Percentiles rank a stretch among this genome's conserved stretches.
phyloP scores from a whole-genome alignment of 64 coral and sea anemone species.

The Montipora cactus region DNA sequence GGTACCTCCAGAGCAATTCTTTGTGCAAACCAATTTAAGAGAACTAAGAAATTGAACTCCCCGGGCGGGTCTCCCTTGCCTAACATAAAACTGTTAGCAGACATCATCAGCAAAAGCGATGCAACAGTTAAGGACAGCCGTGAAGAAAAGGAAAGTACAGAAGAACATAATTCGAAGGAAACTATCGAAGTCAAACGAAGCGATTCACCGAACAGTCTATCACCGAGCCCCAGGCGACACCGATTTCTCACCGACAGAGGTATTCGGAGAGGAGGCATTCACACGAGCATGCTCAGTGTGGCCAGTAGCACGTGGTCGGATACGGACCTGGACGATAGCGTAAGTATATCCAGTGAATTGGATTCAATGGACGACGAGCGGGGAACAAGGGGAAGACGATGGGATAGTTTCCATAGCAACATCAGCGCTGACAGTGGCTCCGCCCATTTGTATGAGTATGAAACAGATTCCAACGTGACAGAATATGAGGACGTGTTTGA shows the following conservation, averaged over 20 bases:
- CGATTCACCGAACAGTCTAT: not conserved
- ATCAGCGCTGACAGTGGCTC: constrained; percentile 96
- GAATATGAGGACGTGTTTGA: constrained; percentile 65
- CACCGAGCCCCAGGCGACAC: not conserved
- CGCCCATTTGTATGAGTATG: constrained; percentile 87
- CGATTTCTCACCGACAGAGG: constrained; percentile 25
- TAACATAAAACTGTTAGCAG: not conserved
- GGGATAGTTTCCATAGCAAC: constrained; percentile 99
- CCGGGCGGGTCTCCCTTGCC: constrained; percentile 3
- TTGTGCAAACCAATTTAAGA: constrained; percentile 32
- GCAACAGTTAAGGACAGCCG: not conserved
- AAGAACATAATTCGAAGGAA: not conserved
- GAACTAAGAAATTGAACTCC: not conserved
- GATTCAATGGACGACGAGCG: constrained; percentile 24
- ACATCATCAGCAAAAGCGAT: constrained; percentile 8
- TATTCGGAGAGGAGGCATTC: constrained; percentile 46
- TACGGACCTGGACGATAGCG: constrained; percentile 71
- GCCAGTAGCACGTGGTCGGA: constrained; percentile 80
- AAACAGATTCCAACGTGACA: constrained; percentile 72
- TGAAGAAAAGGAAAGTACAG: not conserved
- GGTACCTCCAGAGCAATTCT: constrained; percentile 31
- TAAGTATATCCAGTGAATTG: constrained; percentile 52
- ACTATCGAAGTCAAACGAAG: not conserved
- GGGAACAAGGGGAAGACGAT: constrained; percentile 51
- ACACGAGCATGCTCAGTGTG: constrained; percentile 86